phyloP scores from a whole-genome alignment of 2,888 invertebrate species.

The Nemotelus nigrinus region DNA sequence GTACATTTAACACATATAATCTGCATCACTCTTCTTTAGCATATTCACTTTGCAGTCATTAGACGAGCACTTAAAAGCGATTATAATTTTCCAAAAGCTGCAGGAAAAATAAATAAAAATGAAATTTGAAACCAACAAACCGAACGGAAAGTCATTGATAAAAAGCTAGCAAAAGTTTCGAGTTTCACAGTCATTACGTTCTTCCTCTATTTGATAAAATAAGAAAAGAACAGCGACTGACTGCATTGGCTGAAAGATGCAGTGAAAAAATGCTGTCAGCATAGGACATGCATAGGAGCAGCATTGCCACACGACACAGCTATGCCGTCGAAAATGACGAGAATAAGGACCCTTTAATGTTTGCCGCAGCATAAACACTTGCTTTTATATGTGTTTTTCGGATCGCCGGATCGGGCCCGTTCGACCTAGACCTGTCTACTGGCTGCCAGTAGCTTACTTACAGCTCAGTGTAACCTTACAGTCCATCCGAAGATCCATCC shows the following conservation, averaged over 20 bases:
- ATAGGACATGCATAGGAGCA: conserved; percentile 41
- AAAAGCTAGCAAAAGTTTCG: background rate
- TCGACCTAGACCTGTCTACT: too few species aligned
- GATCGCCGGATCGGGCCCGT: conserved; percentile 3
- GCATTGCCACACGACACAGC: background rate
- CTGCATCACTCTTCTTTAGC: background rate
- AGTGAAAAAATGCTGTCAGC: conserved; percentile 21
- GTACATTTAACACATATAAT: background rate
- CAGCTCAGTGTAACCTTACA: background rate
- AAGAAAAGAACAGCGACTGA: background rate
- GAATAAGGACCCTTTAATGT: conserved; percentile 47
- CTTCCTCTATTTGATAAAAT: conserved; percentile 14
- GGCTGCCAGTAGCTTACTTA: too few species aligned
- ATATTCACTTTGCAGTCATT: background rate
- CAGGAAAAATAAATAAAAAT: too few species aligned
- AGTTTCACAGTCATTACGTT: conserved; percentile 17
- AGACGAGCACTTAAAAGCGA: background rate
- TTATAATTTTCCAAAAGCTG: too few species aligned
- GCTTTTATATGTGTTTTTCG: conserved; percentile 47
- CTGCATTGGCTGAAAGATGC: background rate
- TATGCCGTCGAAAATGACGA: conserved; percentile 10
- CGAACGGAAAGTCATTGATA: background rate
- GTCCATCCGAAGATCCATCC: conserved; percentile 15
- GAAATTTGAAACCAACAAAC: too few species aligned
- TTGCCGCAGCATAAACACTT: conserved; percentile 49